Base-by-base conservation (phyloP, 2,888 invertebrate species). In the Apamea crenata region DNA sequence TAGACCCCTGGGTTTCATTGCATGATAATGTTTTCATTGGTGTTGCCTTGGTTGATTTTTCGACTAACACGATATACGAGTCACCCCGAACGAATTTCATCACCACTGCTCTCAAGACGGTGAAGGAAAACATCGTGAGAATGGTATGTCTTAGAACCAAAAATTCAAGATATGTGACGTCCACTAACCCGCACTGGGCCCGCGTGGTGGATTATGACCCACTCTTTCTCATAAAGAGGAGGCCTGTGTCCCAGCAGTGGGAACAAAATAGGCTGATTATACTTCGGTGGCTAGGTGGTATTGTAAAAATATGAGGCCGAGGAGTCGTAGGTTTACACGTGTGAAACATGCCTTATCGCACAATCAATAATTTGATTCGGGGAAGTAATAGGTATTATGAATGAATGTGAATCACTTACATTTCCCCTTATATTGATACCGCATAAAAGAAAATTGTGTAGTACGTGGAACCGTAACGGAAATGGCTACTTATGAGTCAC, bases 371-470 rank as follows among this genome's bases (percentile, higher is more conserved):
- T 59, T 70, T 36, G 3, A 53, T 59, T 44, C 66, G 14, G n/a
- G 44, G 56, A 73, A 82, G 16, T 78, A 69, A 59, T 44, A 32
- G 32, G 32, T 18, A 10, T 16, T 50, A 65, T 53, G 70, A 70
- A 82, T 74, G 14, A 44, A 59, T n/a, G 65, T 63, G 36, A 40
- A 70, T 83, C 44, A 70, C 53, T 66, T 61, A 76, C 59, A 75
- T 56, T 80, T 84, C 81, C 40, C 61, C 59, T 29, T 73, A 61
- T 61, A 66, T 69, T n/a, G 47, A 70, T 56, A 65, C 25, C 16
- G n/a, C 40, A 63, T 59, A 68, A 68, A 72, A 74, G 63, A 83
- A 74, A 84, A 59, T 4, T 56, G 40, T 78, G 7, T n/a, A 18
- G n/a, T 56, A 69, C 76, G 29, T 50, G 32, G 29, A 44, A 80